These are phyloP conservation scores for Falcaria lacertinaria DNA, from an alignment of 2,888 invertebrate genomes.

Conservation along the genomic window DNA sequence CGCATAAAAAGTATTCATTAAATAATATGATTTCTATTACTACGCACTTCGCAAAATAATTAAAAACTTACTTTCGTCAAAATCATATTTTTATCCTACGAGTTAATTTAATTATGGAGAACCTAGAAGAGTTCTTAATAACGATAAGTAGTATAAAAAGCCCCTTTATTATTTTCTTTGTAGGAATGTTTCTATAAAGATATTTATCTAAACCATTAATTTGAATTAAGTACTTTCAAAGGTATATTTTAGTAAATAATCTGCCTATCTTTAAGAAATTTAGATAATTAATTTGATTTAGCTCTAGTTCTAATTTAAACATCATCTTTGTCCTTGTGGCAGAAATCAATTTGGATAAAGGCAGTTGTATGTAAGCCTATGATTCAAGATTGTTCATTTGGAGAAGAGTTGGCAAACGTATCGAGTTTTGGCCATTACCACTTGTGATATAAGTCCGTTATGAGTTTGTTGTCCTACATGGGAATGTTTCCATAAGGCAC, in stretches of 20 bases:
- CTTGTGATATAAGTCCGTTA: constrained; percentile 18
- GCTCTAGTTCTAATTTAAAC: constrained; percentile 1
- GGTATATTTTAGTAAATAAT: constrained; percentile 28
- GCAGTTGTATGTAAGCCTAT: not conserved
- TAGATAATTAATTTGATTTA: constrained; percentile 3
- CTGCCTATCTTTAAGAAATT: constrained; percentile 11
- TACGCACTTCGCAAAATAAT: no score
- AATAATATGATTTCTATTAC: no score
- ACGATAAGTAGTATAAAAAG: no score
- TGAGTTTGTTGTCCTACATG: constrained; percentile 46
- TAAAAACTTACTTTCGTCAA: no score
- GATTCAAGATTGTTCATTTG: constrained; percentile 8
- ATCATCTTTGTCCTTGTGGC: not conserved
- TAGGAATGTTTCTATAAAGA: not conserved
- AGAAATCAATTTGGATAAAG: not conserved
- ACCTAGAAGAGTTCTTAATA: no score
- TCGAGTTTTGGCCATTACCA: constrained; percentile 2
- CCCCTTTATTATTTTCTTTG: constrained; percentile 2
- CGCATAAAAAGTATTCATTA: no score
- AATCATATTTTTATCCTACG: no score
- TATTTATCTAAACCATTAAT: constrained; percentile 7
- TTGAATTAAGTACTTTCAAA: constrained; percentile 27
- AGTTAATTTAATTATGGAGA: no score
- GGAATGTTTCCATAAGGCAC: constrained; percentile 27
- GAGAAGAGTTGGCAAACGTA: constrained; percentile 24